Percentiles rank a stretch among this genome's conserved stretches.
phyloP scores from a whole-genome alignment of 2,888 invertebrate species.

The Dryobota labecula region DNA sequence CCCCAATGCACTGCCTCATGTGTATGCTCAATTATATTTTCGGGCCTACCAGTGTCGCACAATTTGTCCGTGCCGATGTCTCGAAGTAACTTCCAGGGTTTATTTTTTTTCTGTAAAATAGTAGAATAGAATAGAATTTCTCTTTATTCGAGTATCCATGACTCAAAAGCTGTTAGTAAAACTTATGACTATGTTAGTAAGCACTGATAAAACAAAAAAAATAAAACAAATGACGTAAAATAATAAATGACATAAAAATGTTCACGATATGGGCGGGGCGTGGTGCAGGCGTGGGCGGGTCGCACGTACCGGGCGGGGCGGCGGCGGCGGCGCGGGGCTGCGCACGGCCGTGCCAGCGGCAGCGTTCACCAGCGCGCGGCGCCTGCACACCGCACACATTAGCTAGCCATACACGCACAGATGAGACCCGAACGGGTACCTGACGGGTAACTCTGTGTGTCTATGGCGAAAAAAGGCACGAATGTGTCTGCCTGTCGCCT shows the following conservation, averaged over 20 bases:
- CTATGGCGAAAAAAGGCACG: too few relatives aligned
- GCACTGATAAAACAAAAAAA: too few relatives aligned
- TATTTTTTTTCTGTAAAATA: slow-evolving; percentile 55
- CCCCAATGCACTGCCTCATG: background rate
- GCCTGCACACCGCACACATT: slow-evolving; percentile 15
- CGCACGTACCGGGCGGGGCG: slow-evolving; percentile 15
- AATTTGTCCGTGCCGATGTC: slow-evolving; percentile 41
- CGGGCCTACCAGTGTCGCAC: slow-evolving; percentile 57
- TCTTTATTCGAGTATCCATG: too few relatives aligned
- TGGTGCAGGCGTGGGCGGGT: too few relatives aligned
- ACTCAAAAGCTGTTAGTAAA: too few relatives aligned
- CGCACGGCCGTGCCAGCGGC: slow-evolving; percentile 28
- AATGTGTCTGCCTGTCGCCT: too few relatives aligned
- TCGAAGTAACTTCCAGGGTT: slow-evolving; percentile 60
- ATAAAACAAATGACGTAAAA: too few relatives aligned
- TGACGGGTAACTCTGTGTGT: too few relatives aligned
- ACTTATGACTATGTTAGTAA: too few relatives aligned
- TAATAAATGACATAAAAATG: background rate
- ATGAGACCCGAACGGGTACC: too few relatives aligned
- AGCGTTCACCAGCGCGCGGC: slow-evolving; percentile 38
- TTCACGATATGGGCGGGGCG: background rate
- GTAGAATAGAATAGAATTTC: too few relatives aligned
- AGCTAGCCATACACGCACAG: too few relatives aligned
- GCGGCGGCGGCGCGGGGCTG: slow-evolving; percentile 1
- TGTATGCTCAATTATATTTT: background rate